phyloP scores from a whole-genome alignment of 2,888 invertebrate species.

The Sycophila texana region DNA sequence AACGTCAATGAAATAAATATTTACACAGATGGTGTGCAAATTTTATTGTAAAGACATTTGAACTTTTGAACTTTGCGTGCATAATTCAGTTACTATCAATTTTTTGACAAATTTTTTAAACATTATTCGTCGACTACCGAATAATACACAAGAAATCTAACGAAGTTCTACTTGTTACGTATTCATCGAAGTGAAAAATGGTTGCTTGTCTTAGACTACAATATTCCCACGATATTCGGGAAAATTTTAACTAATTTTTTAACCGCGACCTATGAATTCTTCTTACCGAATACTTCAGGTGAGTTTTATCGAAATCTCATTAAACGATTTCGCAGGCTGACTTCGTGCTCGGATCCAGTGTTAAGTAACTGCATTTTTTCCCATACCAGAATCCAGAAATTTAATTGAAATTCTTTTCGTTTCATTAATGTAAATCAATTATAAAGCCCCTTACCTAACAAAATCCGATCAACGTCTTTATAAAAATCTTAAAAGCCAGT shows the following conservation, averaged over 20 bases:
- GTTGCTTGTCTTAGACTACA: too few species aligned
- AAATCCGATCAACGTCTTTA: too few species aligned
- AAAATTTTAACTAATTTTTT: not conserved
- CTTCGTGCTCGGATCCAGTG: not conserved
- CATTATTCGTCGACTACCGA: not conserved
- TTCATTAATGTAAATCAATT: slow-evolving; percentile 8
- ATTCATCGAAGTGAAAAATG: too few species aligned
- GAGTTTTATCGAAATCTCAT: slow-evolving; percentile 13
- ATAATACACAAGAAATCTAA: too few species aligned
- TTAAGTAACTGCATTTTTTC: not conserved
- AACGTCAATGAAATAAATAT: too few species aligned
- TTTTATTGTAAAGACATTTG: too few species aligned
- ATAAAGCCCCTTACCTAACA: not conserved
- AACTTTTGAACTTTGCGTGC: too few species aligned
- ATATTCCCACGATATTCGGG: slow-evolving; percentile 1
- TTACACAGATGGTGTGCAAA: too few species aligned
- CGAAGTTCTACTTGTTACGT: too few species aligned
- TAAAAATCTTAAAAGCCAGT: too few species aligned
- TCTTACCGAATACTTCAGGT: not conserved
- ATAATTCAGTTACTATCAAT: too few species aligned
- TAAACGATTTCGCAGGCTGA: not conserved
- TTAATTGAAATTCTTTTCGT: not conserved
- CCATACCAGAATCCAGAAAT: not conserved
- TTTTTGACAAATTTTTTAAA: not conserved
- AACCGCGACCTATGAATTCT: not conserved